These are phyloP conservation scores for Didymodactylos carnosus DNA, from an alignment of 2,888 invertebrate genomes.

Conservation along the genomic window DNA sequence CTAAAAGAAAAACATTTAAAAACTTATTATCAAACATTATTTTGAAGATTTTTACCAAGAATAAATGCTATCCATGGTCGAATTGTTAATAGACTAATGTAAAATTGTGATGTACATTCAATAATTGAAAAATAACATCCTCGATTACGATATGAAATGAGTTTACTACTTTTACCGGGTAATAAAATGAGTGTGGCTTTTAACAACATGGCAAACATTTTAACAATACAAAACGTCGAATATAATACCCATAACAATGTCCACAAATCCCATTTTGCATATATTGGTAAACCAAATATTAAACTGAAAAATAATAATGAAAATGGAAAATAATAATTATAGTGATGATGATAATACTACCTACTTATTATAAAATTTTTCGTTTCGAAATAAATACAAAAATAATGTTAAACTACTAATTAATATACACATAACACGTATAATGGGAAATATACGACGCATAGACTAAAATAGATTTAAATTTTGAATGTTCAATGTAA, in stretches of 20 bases:
- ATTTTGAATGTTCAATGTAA: no score
- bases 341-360: no score
- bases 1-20: no score
- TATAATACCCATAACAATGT: background rate
- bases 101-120: background rate
- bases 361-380: background rate
- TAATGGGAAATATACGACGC: background rate
- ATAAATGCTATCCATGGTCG: background rate
- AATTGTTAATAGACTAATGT: background rate
- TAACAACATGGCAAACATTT: background rate
- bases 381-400: background rate
- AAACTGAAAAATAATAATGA: no score
- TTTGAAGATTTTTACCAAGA: background rate
- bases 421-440: background rate
- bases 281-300: background rate
- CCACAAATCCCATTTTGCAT: background rate
- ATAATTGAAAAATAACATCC: background rate
- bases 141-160: background rate
- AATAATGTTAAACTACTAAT: background rate
- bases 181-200: background rate
- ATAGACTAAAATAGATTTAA: background rate
- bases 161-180: background rate
- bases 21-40: no score
- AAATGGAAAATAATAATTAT: no score
- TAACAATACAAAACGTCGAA: background rate